Conservation (phyloP, 2,113 vertebrate species). For the Gobio gobio region DNA sequence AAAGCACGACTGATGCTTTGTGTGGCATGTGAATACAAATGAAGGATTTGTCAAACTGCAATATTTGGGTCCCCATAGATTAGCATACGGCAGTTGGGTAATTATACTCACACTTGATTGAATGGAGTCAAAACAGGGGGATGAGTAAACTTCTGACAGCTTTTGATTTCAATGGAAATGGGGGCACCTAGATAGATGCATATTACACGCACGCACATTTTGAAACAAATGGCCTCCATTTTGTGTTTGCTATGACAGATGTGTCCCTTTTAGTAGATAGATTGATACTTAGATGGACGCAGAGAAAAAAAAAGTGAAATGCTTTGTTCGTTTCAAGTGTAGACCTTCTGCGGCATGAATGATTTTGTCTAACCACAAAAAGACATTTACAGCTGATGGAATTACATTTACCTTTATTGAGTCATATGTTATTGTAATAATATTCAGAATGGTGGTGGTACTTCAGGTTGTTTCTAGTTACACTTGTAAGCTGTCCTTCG, state of each 20-base stretch:
- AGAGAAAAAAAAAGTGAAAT: neutral
- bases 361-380: slow-evolving; percentile 35
- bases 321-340: slow-evolving; percentile 15
- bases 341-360: neutral
- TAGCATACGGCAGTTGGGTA: slow-evolving; percentile 76
- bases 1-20: slow-evolving; percentile 80
- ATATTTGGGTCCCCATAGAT: slow-evolving; percentile 82
- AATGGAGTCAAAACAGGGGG: slow-evolving; percentile 78
- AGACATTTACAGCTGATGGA: slow-evolving; percentile 23
- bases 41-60: slow-evolving; percentile 82
- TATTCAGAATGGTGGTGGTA: slow-evolving; percentile 15
- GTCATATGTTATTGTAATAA: slow-evolving; percentile 29
- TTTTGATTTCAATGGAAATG: slow-evolving; percentile 78
- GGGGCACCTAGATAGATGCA: slow-evolving; percentile 57
- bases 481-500: slow-evolving; percentile 7
- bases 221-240: slow-evolving; percentile 31
- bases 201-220: slow-evolving; percentile 15
- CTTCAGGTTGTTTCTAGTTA: slow-evolving; percentile 31
- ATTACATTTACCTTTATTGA: slow-evolving; percentile 36
- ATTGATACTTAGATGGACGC: slow-evolving; percentile 14
- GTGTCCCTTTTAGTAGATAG: slow-evolving; percentile 9
- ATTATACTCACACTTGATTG: slow-evolving; percentile 82
- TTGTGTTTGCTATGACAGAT: neutral
- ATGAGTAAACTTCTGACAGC: slow-evolving; percentile 75
- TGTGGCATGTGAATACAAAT: slow-evolving; percentile 81